These are phyloP conservation scores for Amblyopsis rosae DNA, from an alignment of 2,113 vertebrate genomes.

Conservation along the genomic window DNA sequence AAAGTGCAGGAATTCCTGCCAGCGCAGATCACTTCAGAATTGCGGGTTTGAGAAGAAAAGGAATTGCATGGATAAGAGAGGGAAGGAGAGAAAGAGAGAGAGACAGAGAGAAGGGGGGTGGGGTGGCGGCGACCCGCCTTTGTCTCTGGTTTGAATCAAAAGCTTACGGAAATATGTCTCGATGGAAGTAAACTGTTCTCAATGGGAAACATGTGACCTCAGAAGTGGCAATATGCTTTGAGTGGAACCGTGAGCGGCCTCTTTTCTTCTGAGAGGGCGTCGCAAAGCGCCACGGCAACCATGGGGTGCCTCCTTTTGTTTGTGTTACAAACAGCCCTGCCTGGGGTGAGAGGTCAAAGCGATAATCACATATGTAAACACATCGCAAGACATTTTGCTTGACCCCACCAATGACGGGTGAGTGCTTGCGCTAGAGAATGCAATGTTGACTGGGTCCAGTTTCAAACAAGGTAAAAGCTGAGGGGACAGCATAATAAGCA, in stretches of 20 bases:
- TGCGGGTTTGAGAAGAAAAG: conserved; percentile 24
- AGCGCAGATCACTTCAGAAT: conserved; percentile 64
- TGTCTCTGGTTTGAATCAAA: conserved; percentile 79
- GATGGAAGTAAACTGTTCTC: conserved; percentile 74
- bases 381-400: conserved; percentile 41
- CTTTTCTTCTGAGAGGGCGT: conserved; percentile 37
- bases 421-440: conserved; percentile 50
- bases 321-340: conserved; percentile 64
- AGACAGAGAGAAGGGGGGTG: conserved; percentile 20
- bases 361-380: conserved; percentile 76
- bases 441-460: conserved; percentile 28
- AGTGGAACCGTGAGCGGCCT: conserved; percentile 39
- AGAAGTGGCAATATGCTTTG: conserved; percentile 53
- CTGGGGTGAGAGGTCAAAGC: conserved; percentile 66
- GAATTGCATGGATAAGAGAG: background rate
- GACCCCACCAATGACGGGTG: conserved; percentile 56
- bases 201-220: conserved; percentile 77
- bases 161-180: conserved; percentile 74
- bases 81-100: background rate
- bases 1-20: conserved; percentile 34
- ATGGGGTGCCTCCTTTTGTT: conserved; percentile 64
- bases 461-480: conserved; percentile 49
- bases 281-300: conserved; percentile 41
- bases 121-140: conserved; percentile 40
- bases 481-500: conserved; percentile 37